Base-by-base conservation (phyloP, 1,140 invertebrate species). In the Watersipora subatra region DNA sequence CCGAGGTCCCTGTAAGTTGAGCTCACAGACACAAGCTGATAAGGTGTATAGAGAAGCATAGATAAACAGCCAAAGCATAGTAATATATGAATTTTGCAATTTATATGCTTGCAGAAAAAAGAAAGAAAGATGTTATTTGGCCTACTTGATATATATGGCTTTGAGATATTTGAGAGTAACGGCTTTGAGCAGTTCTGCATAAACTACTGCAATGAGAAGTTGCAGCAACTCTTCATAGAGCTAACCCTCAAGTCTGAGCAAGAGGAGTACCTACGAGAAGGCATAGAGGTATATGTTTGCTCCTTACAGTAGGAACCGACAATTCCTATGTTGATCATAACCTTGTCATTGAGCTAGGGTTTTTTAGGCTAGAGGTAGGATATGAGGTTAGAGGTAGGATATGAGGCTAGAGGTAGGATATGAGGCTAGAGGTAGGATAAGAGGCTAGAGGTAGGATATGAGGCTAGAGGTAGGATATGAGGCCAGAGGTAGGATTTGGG, bases 201-300 rank as follows among this genome's bases (percentile, higher is more conserved):
- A 70, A 97, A 97, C 79, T 97, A 95, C 79, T 93, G 93, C 0
- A 97, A 97, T 76, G 93, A 97, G 79, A 97, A 97, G 78, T 83
- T 97, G 7, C 94, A 97, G 75, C 94, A 94, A 81, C 94, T 97
- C 79, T 91, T 91, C 76, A 93, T 93, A 72, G 87, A 93, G 74
- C 78, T 93, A 68, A 93, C 90, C 0, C 76, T 93, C 2, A 91
- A 90, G 75, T 89, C 88, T 1, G 91, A 94, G 74, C 91, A 94
- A 76, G 90, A 93, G 71, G 91, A 93, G 77, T 93, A 93, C 73
- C 76, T 86, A 1, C 85, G 85, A 61, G 91, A 93, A 80, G 90
- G 89, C 28, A 93, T 94, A 72, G 86, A 87, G 71, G 79, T 78
- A 71, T 55, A 17, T 55, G 17, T 55, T 55, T 55, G 22, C 22